phyloP scores from a whole-genome alignment of 2,888 invertebrate species.

The Nowickia ferox region DNA sequence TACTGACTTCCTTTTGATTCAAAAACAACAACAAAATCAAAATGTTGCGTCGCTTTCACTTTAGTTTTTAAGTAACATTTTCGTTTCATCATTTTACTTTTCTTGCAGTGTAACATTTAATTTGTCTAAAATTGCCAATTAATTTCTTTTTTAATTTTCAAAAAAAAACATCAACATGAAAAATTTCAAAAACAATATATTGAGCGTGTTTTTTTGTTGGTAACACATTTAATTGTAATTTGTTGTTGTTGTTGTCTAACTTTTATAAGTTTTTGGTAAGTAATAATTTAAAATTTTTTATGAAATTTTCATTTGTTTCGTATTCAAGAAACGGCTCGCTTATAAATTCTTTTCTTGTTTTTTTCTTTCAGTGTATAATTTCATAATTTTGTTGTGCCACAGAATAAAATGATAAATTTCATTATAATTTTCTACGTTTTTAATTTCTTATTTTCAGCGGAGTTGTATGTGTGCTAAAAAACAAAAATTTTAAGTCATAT shows the following conservation, averaged over 20 bases:
- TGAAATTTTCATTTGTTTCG: slow-evolving; percentile 53
- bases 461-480: slow-evolving; percentile 62
- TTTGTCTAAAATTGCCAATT: slow-evolving; percentile 17
- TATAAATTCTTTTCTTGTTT: slow-evolving; percentile 47
- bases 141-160: slow-evolving; percentile 20
- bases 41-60: slow-evolving; percentile 39
- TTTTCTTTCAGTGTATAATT: slow-evolving; percentile 71
- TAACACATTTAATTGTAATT: slow-evolving; percentile 68
- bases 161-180: slow-evolving; percentile 9
- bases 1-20: slow-evolving; percentile 27
- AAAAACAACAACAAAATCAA: slow-evolving; percentile 33
- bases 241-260: slow-evolving; percentile 62
- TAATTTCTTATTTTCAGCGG: slow-evolving; percentile 67
- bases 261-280: slow-evolving; percentile 71
- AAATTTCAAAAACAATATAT: slow-evolving; percentile 3
- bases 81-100: slow-evolving; percentile 29
- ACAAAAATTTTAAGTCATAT: slow-evolving; percentile 19
- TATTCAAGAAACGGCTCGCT: slow-evolving; percentile 61
- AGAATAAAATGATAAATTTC: slow-evolving; percentile 38
- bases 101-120: slow-evolving; percentile 53
- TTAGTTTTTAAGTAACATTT: slow-evolving; percentile 37
- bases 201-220: slow-evolving; percentile 50
- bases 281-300: slow-evolving; percentile 64
- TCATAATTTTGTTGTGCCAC: slow-evolving; percentile 65
- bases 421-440: slow-evolving; percentile 59